Conservation (phyloP, 2,797 vertebrate species). For the Huso huso region DNA sequence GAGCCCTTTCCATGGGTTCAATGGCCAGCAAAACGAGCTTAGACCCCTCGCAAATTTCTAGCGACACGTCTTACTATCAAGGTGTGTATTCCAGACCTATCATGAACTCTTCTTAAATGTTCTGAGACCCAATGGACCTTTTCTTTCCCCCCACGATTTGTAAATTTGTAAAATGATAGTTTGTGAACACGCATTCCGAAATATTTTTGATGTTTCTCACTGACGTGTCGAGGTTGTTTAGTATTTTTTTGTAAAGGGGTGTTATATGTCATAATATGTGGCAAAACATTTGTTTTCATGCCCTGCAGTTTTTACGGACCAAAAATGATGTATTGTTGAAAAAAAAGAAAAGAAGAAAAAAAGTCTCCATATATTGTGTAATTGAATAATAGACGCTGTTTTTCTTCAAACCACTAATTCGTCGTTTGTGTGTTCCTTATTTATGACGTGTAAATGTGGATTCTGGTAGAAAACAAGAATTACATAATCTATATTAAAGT, state of each 20-base stretch:
- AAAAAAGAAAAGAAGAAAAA: constrained; percentile 40
- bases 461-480: constrained; percentile 77
- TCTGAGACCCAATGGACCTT: constrained; percentile 41
- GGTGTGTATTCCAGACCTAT: constrained; percentile 94
- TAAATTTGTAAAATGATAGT: constrained; percentile 63
- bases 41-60: constrained; percentile 78
- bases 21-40: constrained; percentile 87
- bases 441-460: constrained; percentile 97
- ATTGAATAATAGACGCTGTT: constrained; percentile 61
- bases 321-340: constrained; percentile 41
- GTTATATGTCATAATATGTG: constrained; percentile 44
- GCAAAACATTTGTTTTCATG: constrained; percentile 36
- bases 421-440: constrained; percentile 96
- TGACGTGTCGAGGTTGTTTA: constrained; percentile 63
- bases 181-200: constrained; percentile 66
- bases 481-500: constrained; percentile 94
- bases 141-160: constrained; percentile 38
- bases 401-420: constrained; percentile 72
- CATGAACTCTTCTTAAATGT: constrained; percentile 93
- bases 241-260: constrained; percentile 57
- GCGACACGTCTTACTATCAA: constrained; percentile 90
- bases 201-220: constrained; percentile 61
- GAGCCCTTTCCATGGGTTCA: constrained; percentile 85
- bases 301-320: constrained; percentile 62
- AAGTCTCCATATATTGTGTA: constrained; percentile 53